Conservation (phyloP, 1,140 invertebrate genomes). For the Pachyrhynchus sulphureomaculatus region DNA sequence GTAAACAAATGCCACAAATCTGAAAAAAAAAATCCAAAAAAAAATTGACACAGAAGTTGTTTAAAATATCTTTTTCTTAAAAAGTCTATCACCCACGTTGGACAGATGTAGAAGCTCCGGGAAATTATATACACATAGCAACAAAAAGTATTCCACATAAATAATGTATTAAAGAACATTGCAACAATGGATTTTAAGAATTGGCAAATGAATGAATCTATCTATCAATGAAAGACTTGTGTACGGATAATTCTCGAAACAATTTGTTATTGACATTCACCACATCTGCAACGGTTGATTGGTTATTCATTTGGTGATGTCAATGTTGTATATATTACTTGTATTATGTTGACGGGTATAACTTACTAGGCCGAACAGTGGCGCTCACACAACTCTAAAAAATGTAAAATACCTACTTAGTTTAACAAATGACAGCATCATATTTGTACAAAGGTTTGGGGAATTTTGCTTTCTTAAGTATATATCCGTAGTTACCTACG, state of each 20-base stretch:
- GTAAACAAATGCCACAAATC: no score
- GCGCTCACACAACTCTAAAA: no score
- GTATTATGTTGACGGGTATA: not conserved
- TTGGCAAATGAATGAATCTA: constrained; percentile 24
- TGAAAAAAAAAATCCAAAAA: no score
- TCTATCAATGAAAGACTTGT: constrained; percentile 27
- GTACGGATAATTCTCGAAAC: constrained; percentile 20
- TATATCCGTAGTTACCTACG: no score
- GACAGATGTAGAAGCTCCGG: no score
- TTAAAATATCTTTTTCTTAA: no score
- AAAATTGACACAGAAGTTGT: no score
- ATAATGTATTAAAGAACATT: constrained; percentile 17
- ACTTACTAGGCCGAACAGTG: not conserved
- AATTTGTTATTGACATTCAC: constrained; percentile 32
- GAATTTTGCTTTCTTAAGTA: no score
- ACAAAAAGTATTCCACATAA: constrained; percentile 1
- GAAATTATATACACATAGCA: constrained; percentile 5
- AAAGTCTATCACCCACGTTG: no score
- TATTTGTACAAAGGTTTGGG: no score
- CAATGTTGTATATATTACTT: constrained; percentile 2
- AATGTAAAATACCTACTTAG: no score
- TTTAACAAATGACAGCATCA: no score
- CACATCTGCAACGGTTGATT: constrained; percentile 2
- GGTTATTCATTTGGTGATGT: constrained; percentile 8
- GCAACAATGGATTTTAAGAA: constrained; percentile 10